Base-by-base conservation (phyloP, 2,888 invertebrate species). In the Hypolimnas misippus region DNA sequence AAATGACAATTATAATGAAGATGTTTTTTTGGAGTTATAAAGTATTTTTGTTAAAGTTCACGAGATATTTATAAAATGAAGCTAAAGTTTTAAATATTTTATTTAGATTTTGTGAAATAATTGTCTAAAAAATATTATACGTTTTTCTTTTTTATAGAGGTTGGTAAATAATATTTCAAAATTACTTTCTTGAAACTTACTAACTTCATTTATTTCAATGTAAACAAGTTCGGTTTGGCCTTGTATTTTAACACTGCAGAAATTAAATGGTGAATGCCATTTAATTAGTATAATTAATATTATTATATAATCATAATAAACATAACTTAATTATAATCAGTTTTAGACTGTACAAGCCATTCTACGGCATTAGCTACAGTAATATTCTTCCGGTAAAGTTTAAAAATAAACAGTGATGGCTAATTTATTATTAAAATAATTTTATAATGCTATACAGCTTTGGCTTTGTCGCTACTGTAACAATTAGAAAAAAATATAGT, bases 11-110 rank as follows among this genome's bases (percentile, higher is more conserved):
- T 16, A 33, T 33, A 19, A 57, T 6, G 31, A 12, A 44, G 14
- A 42, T 58, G 51, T 42, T 57, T 33, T 57, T 52, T 58, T 50
- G 33, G 12, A 44, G 42, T 44, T 31, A 33, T 3, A 52, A n/a
- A 17, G 16, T 21, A 21, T 42, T 10, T 38, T 12, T 51, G 42
- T 52, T 33, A 14, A 29, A 49, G 12, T 52, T 25, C 10, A 42
- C 14, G 6, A 33, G 10, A 12, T 19, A 16, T 12, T 52, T 1
- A 14, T 58, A 19, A 31, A 33, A 33, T 55, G 21, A 7, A 46
- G n/a, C 17, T 3, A 19, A 17, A 46, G 25, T 29, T 49, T 49
- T 49, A 46, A 49, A 12, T 16, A 49, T 49, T 49, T 29, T 1
- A 19, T 49, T 14, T 49, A 14, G 14, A 29, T 14, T 6, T 14